phyloP scores from a whole-genome alignment of 2,113 vertebrate genomes.

The Platysteira castanea region DNA sequence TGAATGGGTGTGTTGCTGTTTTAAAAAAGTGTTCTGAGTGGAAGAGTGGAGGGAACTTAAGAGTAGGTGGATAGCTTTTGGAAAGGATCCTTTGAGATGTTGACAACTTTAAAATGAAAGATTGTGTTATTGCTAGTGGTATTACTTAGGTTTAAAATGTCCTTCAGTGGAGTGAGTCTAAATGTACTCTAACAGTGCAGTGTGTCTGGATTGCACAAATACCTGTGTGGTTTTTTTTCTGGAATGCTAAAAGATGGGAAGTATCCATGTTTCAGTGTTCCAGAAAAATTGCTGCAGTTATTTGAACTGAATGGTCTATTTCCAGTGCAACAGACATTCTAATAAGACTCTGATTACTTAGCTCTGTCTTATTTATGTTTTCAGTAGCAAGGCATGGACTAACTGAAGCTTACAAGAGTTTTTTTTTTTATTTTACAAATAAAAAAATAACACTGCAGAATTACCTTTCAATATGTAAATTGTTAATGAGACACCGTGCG shows the following conservation, averaged over 20 bases:
- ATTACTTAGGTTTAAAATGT: background rate
- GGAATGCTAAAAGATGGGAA: background rate
- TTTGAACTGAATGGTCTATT: background rate
- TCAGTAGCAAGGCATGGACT: background rate
- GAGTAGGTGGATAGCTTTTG: background rate
- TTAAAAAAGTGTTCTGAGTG: background rate
- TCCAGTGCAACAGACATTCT: background rate
- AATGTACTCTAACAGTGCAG: background rate
- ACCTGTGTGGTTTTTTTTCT: no score
- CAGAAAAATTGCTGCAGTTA: background rate
- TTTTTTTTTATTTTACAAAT: background rate
- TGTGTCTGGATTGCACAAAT: background rate
- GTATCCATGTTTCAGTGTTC: background rate
- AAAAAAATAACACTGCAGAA: background rate
- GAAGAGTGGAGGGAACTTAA: background rate
- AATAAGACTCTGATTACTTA: background rate
- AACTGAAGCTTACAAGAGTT: background rate
- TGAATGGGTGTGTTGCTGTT: background rate
- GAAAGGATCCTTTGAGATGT: background rate
- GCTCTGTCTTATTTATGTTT: background rate
- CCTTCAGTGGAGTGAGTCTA: background rate
- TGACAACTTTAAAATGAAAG: background rate
- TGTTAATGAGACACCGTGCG: background rate
- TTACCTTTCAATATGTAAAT: background rate
- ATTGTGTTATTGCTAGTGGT: background rate